phyloP scores from a whole-genome alignment of 2,797 vertebrate species.

The Scarus forsteni region DNA sequence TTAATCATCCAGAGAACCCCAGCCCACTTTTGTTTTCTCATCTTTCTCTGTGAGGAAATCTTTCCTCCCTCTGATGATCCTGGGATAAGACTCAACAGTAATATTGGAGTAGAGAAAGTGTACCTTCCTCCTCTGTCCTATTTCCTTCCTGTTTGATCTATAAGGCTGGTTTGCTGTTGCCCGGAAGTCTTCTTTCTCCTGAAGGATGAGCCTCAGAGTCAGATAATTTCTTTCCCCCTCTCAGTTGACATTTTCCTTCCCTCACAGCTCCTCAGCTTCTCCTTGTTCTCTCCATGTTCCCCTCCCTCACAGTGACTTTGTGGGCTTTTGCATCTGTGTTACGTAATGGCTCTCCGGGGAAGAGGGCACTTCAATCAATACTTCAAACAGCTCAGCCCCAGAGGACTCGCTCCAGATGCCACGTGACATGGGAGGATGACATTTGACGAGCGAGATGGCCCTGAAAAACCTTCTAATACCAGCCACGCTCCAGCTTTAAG shows the following conservation, averaged over 20 bases:
- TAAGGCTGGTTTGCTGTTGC: conserved; percentile 42
- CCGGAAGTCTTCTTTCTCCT: conserved; percentile 28
- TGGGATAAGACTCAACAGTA: conserved; percentile 21
- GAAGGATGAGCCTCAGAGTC: conserved; percentile 46
- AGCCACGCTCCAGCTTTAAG: conserved; percentile 22
- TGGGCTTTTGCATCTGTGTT: conserved; percentile 76
- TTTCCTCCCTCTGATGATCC: conserved; percentile 16
- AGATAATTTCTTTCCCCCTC: conserved; percentile 14
- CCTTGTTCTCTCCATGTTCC: conserved; percentile 4
- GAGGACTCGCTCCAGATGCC: conserved; percentile 75
- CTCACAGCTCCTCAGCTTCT: conserved; percentile 21
- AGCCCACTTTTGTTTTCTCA: conserved; percentile 20
- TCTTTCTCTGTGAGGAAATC: conserved; percentile 11
- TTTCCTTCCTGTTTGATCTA: conserved; percentile 55
- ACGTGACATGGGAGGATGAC: conserved; percentile 73
- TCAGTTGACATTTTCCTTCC: conserved; percentile 11
- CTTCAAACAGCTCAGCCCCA: conserved; percentile 65
- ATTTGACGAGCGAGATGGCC: conserved; percentile 45
- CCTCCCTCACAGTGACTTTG: conserved; percentile 67
- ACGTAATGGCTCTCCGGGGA: conserved; percentile 74
- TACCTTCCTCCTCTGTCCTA: conserved; percentile 32
- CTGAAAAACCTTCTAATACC: conserved; percentile 52
- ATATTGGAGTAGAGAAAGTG: conserved; percentile 46
- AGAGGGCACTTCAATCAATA: conserved; percentile 77
- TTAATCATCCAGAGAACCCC: conserved; percentile 29